These are phyloP conservation scores for Dinothrombium tinctorium DNA, from an alignment of 1,140 invertebrate genomes.

Conservation along the genomic window DNA sequence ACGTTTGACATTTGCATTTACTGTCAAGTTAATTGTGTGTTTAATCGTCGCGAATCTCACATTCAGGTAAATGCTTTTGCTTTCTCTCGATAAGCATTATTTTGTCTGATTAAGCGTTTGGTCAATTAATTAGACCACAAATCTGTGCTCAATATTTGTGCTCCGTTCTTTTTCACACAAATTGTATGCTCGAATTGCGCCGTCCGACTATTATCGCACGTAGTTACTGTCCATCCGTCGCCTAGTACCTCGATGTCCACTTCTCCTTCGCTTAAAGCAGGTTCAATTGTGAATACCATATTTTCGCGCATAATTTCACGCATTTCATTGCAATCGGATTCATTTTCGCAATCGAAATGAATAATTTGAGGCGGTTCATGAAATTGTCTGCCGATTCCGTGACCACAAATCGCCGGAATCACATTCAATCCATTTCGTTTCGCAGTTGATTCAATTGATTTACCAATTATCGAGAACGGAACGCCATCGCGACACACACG, in stretches of 20 bases:
- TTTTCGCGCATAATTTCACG: conserved; percentile 51
- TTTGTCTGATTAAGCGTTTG: no score
- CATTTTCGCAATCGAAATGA: conserved; percentile 27
- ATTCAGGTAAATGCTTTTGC: no score
- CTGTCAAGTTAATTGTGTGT: no score
- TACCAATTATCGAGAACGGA: conserved; percentile 47
- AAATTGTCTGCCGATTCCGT: conserved; percentile 77
- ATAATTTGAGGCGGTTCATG: conserved; percentile 73
- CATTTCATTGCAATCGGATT: no score
- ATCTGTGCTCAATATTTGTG: no score
- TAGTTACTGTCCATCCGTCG: conserved; percentile 69
- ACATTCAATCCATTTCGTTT: conserved; percentile 35
- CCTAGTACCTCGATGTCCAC: conserved; percentile 40
- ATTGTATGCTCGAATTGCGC: conserved; percentile 83
- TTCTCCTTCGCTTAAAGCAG: conserved; percentile 49
- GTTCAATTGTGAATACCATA: conserved; percentile 87
- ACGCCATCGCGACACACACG: conserved; percentile 46
- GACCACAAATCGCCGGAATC: conserved; percentile 56
- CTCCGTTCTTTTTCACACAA: conserved; percentile 40
- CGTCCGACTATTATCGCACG: conserved; percentile 44
- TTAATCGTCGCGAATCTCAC: no score
- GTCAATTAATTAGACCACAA: no score
- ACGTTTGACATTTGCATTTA: no score
- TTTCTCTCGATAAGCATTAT: no score
- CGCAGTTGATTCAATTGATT: conserved; percentile 25